Conservation (phyloP, 2,888 invertebrate genomes). For the Cosmia trapezina region DNA sequence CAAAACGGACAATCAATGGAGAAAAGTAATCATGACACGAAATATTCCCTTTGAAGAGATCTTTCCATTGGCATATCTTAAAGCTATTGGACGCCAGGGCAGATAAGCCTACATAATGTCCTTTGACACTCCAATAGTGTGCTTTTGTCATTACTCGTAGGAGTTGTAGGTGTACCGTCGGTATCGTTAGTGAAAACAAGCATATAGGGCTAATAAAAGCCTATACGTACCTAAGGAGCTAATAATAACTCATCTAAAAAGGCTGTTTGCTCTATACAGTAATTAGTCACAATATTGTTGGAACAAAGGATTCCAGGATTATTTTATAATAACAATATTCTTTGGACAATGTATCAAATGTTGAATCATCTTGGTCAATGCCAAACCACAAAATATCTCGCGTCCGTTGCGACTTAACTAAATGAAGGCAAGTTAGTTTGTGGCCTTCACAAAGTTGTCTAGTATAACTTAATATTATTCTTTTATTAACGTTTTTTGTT, state of each 20-base stretch:
- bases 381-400: constrained; percentile 51
- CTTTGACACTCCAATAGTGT: background rate
- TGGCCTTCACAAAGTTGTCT: constrained; percentile 26
- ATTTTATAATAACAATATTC: constrained; percentile 10
- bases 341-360: constrained; percentile 24
- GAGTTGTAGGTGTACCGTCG: background rate
- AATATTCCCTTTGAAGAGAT: too few relatives aligned
- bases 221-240: background rate
- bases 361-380: constrained; percentile 55
- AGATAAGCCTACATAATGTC: background rate
- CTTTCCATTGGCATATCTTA: background rate
- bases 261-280: background rate
- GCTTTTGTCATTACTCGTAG: background rate
- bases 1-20: too few relatives aligned
- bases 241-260: constrained; percentile 13
- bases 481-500: background rate
- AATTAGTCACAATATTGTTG: constrained; percentile 34
- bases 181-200: background rate
- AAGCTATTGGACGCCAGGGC: background rate
- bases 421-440: constrained; percentile 32
- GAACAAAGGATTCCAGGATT: constrained; percentile 26
- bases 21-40: too few relatives aligned
- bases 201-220: background rate
- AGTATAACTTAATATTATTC: background rate
- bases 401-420: constrained; percentile 8